A percentile compares a stretch with the other conserved stretches of the same genome.
Conservation (phyloP, 2,888 invertebrate species). For the Drosophila hawaiiensis region DNA sequence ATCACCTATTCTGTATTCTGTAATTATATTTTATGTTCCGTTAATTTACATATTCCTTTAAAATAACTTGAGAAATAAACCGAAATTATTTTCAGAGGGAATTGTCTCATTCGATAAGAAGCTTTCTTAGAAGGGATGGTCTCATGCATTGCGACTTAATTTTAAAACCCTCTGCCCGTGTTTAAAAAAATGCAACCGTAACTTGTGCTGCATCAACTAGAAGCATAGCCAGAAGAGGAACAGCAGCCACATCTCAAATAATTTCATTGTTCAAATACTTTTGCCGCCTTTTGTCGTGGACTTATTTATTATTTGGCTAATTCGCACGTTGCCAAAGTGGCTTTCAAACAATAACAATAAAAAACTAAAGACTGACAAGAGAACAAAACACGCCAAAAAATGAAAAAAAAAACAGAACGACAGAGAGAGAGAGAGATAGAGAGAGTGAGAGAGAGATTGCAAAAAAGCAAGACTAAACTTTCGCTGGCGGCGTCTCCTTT, state of each 20-base stretch:
- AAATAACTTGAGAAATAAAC: background rate
- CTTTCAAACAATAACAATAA: slow-evolving; percentile 80
- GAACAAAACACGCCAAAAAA: slow-evolving; percentile 6
- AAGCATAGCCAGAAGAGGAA: slow-evolving; percentile 1
- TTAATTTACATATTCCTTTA: background rate
- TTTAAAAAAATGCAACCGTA: background rate
- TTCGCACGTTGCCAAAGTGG: slow-evolving; percentile 82
- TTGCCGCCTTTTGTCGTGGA: slow-evolving; percentile 73
- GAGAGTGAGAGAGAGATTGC: background rate
- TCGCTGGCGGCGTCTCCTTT: slow-evolving; percentile 36
- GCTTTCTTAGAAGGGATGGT: background rate
- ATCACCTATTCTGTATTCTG: background rate
- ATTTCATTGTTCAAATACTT: slow-evolving; percentile 77
- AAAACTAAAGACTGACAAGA: slow-evolving; percentile 49
- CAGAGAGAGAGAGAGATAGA: background rate
- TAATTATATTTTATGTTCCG: too few species aligned
- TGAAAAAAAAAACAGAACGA: slow-evolving; percentile 4
- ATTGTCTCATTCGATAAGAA: background rate
- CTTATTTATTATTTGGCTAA: slow-evolving; percentile 84
- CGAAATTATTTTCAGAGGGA: background rate
- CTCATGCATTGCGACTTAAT: background rate
- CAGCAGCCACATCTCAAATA: slow-evolving; percentile 52
- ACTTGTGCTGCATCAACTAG: slow-evolving; percentile 5
- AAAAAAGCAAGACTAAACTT: slow-evolving; percentile 30
- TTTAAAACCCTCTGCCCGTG: background rate